Conservation (phyloP, 2,888 invertebrate genomes). For the Eurytoma californica region DNA sequence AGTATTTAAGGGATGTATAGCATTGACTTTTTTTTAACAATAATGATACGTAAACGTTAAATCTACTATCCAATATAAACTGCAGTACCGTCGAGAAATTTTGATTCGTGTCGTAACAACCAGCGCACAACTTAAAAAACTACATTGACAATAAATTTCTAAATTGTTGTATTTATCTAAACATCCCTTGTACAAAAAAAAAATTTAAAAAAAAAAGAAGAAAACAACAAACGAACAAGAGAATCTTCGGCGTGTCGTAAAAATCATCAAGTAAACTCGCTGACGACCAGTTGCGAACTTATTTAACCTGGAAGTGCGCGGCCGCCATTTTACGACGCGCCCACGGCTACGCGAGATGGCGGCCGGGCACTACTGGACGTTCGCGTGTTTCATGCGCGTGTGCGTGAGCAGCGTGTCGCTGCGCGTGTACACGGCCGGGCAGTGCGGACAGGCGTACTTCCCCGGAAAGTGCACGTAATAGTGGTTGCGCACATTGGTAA, state of each 20-base stretch:
- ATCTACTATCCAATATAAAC: too few species aligned
- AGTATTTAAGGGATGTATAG: slow-evolving; percentile 37
- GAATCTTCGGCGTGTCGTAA: slow-evolving; percentile 3
- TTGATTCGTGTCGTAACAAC: too few species aligned
- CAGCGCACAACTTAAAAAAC: too few species aligned
- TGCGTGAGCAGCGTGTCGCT: slow-evolving; percentile 79
- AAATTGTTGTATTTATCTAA: background rate
- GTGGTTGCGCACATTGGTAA: slow-evolving; percentile 80
- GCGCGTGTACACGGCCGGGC: slow-evolving; percentile 79
- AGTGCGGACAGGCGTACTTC: slow-evolving; percentile 78
- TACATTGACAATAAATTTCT: too few species aligned
- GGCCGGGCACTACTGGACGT: slow-evolving; percentile 39
- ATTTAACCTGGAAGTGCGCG: slow-evolving; percentile 10
- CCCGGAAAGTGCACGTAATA: slow-evolving; percentile 80
- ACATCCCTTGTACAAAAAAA: slow-evolving; percentile 22
- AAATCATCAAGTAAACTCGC: slow-evolving; percentile 45
- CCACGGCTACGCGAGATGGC: slow-evolving; percentile 34
- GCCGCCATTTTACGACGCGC: slow-evolving; percentile 26
- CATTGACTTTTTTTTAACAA: slow-evolving; percentile 19
- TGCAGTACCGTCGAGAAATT: too few species aligned
- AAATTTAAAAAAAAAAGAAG: slow-evolving; percentile 15
- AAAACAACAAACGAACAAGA: background rate
- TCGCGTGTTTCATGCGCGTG: slow-evolving; percentile 78
- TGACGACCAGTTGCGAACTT: slow-evolving; percentile 49
- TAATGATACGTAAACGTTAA: slow-evolving; percentile 6